These are phyloP conservation scores for Potamilus streckersoni DNA, from an alignment of 1,140 invertebrate species.

Conservation along the genomic window DNA sequence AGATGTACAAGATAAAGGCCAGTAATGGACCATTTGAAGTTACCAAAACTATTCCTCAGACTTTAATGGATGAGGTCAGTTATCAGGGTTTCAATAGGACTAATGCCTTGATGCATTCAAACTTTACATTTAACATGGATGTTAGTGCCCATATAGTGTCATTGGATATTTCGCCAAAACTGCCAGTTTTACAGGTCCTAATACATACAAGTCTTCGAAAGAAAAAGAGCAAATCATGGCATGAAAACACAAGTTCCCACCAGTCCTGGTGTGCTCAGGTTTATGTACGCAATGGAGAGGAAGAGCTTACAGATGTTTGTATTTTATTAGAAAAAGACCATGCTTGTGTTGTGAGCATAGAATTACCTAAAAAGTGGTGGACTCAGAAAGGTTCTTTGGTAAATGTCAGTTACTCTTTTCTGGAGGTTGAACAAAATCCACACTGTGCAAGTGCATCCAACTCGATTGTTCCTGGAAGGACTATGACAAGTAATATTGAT, in stretches of 20 bases:
- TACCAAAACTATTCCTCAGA: constrained; percentile 16
- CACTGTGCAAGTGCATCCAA: constrained; percentile 31
- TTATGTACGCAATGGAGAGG: constrained; percentile 11
- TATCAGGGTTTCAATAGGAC: constrained; percentile 8
- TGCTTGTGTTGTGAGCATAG: constrained; percentile 28
- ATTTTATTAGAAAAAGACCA: constrained; percentile 22
- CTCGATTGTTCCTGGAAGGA: constrained; percentile 18
- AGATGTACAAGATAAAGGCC: constrained; percentile 29
- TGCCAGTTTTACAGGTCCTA: constrained; percentile 27
- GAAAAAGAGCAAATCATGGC: neutral
- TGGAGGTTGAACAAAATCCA: constrained; percentile 13
- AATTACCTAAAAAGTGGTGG: constrained; percentile 32
- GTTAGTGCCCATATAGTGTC: constrained; percentile 32
- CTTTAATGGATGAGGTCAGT: constrained; percentile 3
- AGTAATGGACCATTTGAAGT: constrained; percentile 25
- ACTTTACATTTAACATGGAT: constrained; percentile 28
- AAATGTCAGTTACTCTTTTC: constrained; percentile 29
- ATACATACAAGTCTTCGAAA: constrained; percentile 15
- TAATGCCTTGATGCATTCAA: constrained; percentile 12
- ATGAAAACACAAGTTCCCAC: too few relatives aligned
- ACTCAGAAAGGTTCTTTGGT: constrained; percentile 20
- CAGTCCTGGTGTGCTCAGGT: constrained; percentile 27
- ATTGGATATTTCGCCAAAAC: constrained; percentile 32
- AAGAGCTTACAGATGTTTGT: constrained; percentile 25
- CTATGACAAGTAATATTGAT: constrained; percentile 19